Percentiles rank a stretch among this genome's conserved stretches.
phyloP scores from a whole-genome alignment of 2,797 vertebrate genomes.

The Sebastes flavidus region DNA sequence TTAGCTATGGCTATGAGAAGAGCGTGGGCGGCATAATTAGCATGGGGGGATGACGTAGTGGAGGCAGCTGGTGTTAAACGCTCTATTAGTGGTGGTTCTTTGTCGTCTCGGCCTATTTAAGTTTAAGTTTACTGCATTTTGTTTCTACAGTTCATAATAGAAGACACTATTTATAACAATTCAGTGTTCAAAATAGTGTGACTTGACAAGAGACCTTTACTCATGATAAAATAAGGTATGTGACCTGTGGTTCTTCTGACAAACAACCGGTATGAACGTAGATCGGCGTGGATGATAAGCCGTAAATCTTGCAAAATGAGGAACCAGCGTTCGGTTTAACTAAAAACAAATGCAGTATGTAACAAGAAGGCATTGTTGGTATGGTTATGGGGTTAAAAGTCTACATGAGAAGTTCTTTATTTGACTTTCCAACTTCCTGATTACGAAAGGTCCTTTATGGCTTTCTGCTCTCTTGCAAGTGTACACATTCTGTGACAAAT shows the following conservation, averaged over 20 bases:
- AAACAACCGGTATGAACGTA: not conserved
- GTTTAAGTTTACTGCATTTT: not conserved
- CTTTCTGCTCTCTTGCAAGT: not conserved
- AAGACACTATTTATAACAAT: not conserved
- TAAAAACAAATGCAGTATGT: not conserved
- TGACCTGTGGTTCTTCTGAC: not conserved
- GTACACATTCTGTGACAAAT: not conserved
- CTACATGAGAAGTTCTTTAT: not conserved
- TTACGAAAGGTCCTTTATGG: not conserved
- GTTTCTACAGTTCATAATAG: not conserved
- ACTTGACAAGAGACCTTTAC: not conserved
- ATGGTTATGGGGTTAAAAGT: not conserved
- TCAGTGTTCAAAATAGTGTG: not conserved
- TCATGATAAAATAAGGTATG: not conserved
- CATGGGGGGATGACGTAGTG: not conserved
- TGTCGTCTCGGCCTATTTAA: not conserved
- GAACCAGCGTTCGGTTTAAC: not conserved
- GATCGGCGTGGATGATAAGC: not conserved
- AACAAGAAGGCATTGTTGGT: not conserved
- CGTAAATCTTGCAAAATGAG: not conserved
- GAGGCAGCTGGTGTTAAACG: not conserved
- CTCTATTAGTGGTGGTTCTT: not conserved
- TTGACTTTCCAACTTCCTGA: constrained; percentile 8
- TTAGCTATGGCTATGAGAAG: not conserved
- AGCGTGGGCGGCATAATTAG: constrained; percentile 18